These are phyloP conservation scores for Ericerus pela DNA, from an alignment of 1,140 invertebrate species.

Conservation along the genomic window DNA sequence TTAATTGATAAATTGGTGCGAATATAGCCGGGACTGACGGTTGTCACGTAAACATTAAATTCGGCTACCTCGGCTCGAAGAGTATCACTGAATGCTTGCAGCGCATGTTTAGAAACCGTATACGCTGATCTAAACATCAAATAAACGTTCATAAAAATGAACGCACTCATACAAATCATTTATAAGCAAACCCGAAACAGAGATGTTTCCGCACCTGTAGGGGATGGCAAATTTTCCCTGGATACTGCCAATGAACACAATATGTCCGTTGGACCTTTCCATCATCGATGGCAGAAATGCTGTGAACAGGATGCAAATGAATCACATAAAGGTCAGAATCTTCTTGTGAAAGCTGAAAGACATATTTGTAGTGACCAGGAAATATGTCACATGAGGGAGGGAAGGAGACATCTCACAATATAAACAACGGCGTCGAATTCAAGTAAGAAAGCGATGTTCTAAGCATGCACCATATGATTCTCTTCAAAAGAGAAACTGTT, in stretches of 20 bases:
- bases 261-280: constrained; percentile 55
- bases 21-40: constrained; percentile 79
- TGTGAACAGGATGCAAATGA: constrained; percentile 29
- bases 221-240: constrained; percentile 85
- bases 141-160: background rate
- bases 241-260: constrained; percentile 82
- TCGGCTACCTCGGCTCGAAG: constrained; percentile 60
- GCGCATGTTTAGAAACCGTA: constrained; percentile 85
- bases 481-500: no score
- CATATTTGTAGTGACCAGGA: background rate
- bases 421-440: no score
- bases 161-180: no score
- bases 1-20: constrained; percentile 75
- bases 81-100: constrained; percentile 76
- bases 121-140: constrained; percentile 59
- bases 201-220: constrained; percentile 45
- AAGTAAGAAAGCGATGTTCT: no score
- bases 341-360: no score
- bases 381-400: background rate
- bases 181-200: no score
- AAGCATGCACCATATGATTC: no score
- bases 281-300: constrained; percentile 73
- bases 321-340: background rate
- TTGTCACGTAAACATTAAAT: constrained; percentile 60
- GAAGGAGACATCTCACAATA: background rate